Base-by-base conservation (phyloP, 2,888 invertebrate genomes). In the Noctua janthina region DNA sequence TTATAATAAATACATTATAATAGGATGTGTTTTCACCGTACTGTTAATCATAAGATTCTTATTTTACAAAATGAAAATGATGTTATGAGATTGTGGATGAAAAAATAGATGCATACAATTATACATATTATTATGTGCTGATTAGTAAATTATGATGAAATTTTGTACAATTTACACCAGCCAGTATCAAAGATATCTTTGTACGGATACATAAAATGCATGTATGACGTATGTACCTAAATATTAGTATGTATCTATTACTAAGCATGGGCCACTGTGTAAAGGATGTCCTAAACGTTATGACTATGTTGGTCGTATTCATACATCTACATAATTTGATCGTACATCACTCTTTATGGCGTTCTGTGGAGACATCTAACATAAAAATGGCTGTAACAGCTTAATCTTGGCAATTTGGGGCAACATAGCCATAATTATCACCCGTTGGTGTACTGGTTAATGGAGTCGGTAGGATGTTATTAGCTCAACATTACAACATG, bases 351-450 rank as follows among this genome's bases (percentile, higher is more conserved):
- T 76, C 46, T 78, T 87, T 69, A 87, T 84, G 35, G 78, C 85
- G 76, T 87, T 84, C 66, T 59, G 74, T 76, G 56, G 68, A 70
- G 75, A 68, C n/a, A 62, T 78, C 39, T 35, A 64, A 66, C 78
- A 84, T 86, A 87, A 87, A 84, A 85, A 87, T 81, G 66, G 59
- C 54, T 54, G 59, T n/a, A 62, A 39, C 13, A 68, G 29, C 69
- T 78, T 85, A 84, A 78, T 84, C 68, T 87, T 84, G 70, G 64
- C 74, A 81, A 84, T 86, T 87, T 81, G 70, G 77, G 64, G 46
- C 70, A 76, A 81, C 84, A 78, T 66, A 46, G 70, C 59, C n/a
- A 56, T 79, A 87, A 87, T 84, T 74, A 84, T 70, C 76, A 77
- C 66, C 71, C 69, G 67, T 68, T 83, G 81, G 75, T 74, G 73